Percentiles rank a stretch among this genome's conserved stretches.
Evolutionary conservation across 2,113 vertebrate genomes (phyloP).

Genomic region (Morone saxatilis): DNA sequence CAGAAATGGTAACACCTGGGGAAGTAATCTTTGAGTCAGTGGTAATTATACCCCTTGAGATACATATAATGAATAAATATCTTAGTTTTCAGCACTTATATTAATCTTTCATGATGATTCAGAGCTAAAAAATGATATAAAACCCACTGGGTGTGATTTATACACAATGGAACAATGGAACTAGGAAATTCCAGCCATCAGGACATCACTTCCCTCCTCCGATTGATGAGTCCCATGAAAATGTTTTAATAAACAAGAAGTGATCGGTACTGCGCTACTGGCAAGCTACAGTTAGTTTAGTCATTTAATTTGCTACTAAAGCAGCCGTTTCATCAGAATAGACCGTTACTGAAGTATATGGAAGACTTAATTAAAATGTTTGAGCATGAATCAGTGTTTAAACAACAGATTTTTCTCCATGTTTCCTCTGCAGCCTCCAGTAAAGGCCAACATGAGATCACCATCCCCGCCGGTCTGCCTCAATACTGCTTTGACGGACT

Average conservation of each 20-base stretch:
- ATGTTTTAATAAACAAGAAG: neutral
- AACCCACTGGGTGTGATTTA: conserved; percentile 3
- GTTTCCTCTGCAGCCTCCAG: conserved; percentile 74
- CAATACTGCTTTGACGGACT: conserved; percentile 95
- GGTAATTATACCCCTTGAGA: conserved; percentile 16
- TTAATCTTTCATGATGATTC: conserved; percentile 10
- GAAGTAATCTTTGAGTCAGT: conserved; percentile 17
- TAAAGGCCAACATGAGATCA: conserved; percentile 93
- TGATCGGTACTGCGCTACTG: neutral
- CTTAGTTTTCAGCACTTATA: neutral
- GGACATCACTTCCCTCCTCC: too few species aligned
- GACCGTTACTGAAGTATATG: neutral
- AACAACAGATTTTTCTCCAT: neutral
- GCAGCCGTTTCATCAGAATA: neutral
- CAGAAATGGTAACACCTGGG: conserved; percentile 6
- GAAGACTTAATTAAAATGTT: neutral
- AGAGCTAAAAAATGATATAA: neutral
- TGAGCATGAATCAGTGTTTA: neutral
- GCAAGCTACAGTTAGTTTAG: neutral
- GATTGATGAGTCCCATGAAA: neutral
- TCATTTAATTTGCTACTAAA: neutral
- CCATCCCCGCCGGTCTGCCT: conserved; percentile 91
- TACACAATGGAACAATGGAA: neutral
- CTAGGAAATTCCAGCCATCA: neutral
- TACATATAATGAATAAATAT: neutral